A percentile compares a stretch with the other conserved stretches of the same genome.
phyloP scores from a whole-genome alignment of 2,113 vertebrate species.

The Porphyrio hochstetteri region DNA sequence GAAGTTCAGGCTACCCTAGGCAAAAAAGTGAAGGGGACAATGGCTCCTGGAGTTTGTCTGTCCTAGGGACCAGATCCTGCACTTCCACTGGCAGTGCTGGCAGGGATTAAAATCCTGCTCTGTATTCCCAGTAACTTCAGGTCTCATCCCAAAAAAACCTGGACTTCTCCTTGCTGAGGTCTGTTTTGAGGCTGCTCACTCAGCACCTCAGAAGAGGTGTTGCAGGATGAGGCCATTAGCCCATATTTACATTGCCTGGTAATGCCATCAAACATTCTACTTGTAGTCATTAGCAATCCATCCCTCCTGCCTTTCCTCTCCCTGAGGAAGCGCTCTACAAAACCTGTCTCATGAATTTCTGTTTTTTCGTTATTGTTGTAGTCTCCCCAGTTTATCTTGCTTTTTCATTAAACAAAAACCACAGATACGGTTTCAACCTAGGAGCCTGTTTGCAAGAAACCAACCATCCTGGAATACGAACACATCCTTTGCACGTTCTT shows the following conservation, averaged over 20 bases:
- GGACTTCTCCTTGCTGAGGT: not conserved
- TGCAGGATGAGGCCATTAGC: constrained; percentile 38
- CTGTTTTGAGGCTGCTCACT: not conserved
- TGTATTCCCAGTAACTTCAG: not conserved
- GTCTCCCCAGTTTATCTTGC: constrained; percentile 48
- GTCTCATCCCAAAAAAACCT: not conserved
- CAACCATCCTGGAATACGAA: not conserved
- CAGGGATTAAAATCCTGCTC: not conserved
- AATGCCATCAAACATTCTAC: constrained; percentile 38
- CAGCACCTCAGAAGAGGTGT: constrained; percentile 2
- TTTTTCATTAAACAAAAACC: constrained; percentile 59
- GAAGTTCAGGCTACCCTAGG: not conserved
- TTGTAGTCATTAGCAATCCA: constrained; percentile 42
- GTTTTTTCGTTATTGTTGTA: constrained; percentile 55
- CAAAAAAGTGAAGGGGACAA: not conserved
- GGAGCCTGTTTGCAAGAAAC: constrained; percentile 32
- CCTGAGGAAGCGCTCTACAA: constrained; percentile 38
- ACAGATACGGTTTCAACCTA: constrained; percentile 33
- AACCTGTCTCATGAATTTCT: constrained; percentile 6
- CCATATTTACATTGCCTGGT: constrained; percentile 21
- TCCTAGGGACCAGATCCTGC: not conserved
- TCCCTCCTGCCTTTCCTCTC: constrained; percentile 14
- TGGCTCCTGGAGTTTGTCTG: not conserved
- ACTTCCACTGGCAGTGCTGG: not conserved
- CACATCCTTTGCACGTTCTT: constrained; percentile 29